These are phyloP conservation scores for Pollenia amentaria DNA, from an alignment of 2,888 invertebrate species.

Conservation along the genomic window DNA sequence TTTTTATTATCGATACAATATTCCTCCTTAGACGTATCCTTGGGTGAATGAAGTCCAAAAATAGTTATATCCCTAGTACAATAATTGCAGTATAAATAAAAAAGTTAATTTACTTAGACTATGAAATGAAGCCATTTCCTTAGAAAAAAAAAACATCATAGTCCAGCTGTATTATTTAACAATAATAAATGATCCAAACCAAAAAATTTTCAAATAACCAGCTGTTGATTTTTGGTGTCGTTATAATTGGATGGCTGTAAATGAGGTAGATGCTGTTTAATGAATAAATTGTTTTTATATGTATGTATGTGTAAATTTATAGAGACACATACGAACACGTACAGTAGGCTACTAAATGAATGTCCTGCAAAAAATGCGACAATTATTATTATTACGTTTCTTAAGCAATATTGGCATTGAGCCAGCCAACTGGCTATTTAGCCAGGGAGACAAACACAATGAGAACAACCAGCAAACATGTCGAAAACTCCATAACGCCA, in stretches of 20 bases:
- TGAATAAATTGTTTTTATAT: slow-evolving; percentile 54
- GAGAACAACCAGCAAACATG: slow-evolving; percentile 44
- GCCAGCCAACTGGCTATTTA: slow-evolving; percentile 46
- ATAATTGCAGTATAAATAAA: too few species aligned
- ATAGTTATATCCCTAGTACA: too few species aligned
- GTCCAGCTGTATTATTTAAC: slow-evolving; percentile 16
- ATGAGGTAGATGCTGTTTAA: slow-evolving; percentile 27
- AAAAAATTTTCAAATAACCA: slow-evolving; percentile 43
- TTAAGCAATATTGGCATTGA: slow-evolving; percentile 59
- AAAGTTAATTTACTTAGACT: too few species aligned
- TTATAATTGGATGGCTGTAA: slow-evolving; percentile 35
- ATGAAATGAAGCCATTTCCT: slow-evolving; percentile 30
- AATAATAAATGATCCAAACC: slow-evolving; percentile 56
- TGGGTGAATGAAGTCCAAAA: too few species aligned
- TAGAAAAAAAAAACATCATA: not conserved
- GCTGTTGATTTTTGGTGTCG: slow-evolving; percentile 63
- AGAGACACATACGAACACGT: not conserved
- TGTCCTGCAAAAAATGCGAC: slow-evolving; percentile 66
- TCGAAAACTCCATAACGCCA: slow-evolving; percentile 58
- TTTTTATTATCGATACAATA: too few species aligned
- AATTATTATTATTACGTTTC: slow-evolving; percentile 59
- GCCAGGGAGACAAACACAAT: slow-evolving; percentile 46
- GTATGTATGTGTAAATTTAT: not conserved
- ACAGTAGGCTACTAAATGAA: slow-evolving; percentile 9
- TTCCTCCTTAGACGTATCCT: too few species aligned